A percentile compares a stretch with the other conserved stretches of the same genome.
Conservation (phyloP, 2,113 vertebrate genomes). For the Corythaeola cristata region DNA sequence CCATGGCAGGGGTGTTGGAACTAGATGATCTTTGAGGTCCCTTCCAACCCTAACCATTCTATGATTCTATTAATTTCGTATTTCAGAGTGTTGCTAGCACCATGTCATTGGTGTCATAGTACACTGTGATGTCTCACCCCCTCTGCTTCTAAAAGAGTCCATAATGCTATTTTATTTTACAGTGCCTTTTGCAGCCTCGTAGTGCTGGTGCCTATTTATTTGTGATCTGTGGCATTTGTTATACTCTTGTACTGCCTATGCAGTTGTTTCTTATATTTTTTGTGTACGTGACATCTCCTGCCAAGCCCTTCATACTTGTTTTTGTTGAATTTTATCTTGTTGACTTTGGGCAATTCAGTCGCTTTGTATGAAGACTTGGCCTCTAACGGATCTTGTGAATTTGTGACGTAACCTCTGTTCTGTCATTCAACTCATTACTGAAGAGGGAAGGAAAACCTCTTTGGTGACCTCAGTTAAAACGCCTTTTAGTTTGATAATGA, state of each 20-base stretch:
- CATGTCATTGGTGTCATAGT: neutral
- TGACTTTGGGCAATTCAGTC: neutral
- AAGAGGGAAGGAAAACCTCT: neutral
- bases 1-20: no score
- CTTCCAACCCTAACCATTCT: no score
- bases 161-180: neutral
- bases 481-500: neutral
- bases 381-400: neutral
- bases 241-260: neutral
- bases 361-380: neutral
- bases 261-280: neutral
- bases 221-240: neutral
- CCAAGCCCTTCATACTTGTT: neutral
- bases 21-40: no score
- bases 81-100: neutral
- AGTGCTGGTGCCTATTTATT: neutral
- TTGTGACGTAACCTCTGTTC: neutral
- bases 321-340: neutral
- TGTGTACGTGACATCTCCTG: neutral
- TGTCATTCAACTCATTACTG: neutral
- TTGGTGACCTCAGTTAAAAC: neutral
- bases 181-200: neutral
- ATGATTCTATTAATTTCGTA: no score
- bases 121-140: neutral
- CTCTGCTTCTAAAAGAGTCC: neutral